phyloP scores from a whole-genome alignment of 1,140 invertebrate species.

The Pseudachorutes palmiensis region DNA sequence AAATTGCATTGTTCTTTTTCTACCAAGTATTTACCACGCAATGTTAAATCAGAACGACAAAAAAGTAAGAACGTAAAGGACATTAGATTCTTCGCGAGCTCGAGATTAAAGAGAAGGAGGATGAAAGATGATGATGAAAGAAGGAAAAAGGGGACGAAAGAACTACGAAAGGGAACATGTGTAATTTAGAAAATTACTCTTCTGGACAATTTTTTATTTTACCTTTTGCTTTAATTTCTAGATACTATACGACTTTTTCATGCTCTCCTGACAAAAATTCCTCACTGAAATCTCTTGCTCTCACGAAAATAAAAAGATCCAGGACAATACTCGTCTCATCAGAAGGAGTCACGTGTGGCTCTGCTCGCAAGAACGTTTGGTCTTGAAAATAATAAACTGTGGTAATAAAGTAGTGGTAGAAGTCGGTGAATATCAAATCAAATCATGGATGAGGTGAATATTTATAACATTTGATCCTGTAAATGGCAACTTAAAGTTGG shows the following conservation, averaged over 20 bases:
- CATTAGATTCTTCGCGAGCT: constrained; percentile 9
- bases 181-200: constrained; percentile 11
- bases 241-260: constrained; percentile 7
- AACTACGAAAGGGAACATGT: constrained; percentile 2
- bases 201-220: constrained; percentile 7
- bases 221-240: neutral
- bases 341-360: too few species aligned
- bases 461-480: too few species aligned
- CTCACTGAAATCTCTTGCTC: neutral
- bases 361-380: too few species aligned
- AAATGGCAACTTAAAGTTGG: too few species aligned
- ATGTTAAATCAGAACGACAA: neutral
- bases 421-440: too few species aligned
- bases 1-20: too few species aligned
- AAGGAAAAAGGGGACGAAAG: neutral
- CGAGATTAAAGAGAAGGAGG: constrained; percentile 4
- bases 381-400: too few species aligned
- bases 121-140: neutral
- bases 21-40: neutral
- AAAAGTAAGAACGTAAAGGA: neutral
- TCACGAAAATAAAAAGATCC: constrained; percentile 5
- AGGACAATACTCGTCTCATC: neutral
- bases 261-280: neutral
- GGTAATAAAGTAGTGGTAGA: too few species aligned
- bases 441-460: too few species aligned